Evolutionary conservation across 2,797 vertebrate species (phyloP), one percentile per base, ranked within the genome.

Genomic region (Aphelocoma californica): DNA sequence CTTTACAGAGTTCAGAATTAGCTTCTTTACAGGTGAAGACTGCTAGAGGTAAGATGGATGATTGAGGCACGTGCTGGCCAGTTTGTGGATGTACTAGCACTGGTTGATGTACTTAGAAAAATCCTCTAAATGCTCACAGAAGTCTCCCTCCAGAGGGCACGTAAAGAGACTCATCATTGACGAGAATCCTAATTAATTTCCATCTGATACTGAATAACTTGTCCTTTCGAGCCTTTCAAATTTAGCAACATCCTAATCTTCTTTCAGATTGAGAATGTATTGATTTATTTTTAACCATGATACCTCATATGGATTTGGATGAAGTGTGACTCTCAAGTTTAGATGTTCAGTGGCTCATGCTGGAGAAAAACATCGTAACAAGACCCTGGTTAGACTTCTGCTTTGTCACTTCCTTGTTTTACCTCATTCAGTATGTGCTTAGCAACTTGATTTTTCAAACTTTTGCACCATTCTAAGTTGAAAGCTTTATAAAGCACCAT

Each of bases 351-450:
- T 32, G 21, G 45, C 23, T 62, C 13, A 44, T 12, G 31, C 1
- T 45, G n/a, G 32, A 92, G 51, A 48, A 32, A 69, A 56, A 42
- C 2, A 18, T 5, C 14, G 9, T 10, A 40, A 54, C 21, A 58
- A 62, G 9, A 18, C n/a, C 31, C 13, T 44, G n/a, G 11, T 40
- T 51, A 62, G 5, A 40, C 10, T 69, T 79, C 21, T 6, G 7
- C 47, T 79, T 47, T 69, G 38, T 20, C 42, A 79, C 15, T 32
- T 42, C 28, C 17, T 24, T 42, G 16, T 67, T 84, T 72, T 44
- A 56, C 32, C 26, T 54, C 4, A 25, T 73, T 79, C 62, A 58
- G 6, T 44, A 44, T 1, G 0, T 29, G 12, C 23, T 20, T 0
- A 1, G 48, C 48, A 70, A 48, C 17, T 66, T 70, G 11, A 54